A percentile compares a stretch with the other conserved stretches of the same genome.
Evolutionary conservation across 2,888 invertebrate genomes (phyloP).

Genomic region (Macroteleia sp.): DNA sequence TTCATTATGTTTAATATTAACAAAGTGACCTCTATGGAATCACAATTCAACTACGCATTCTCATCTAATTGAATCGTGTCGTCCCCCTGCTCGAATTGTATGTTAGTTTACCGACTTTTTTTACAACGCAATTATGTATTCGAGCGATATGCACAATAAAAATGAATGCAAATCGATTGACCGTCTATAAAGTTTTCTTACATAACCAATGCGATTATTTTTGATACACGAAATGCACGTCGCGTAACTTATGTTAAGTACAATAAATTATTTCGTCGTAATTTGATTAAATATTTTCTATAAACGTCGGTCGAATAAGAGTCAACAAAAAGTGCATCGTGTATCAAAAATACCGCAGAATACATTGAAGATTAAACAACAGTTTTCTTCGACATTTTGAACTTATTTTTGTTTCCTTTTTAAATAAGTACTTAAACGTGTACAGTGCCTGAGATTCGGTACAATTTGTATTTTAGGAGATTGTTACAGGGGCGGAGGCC

Average conservation of each 20-base stretch:
- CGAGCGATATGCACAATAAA: conserved; percentile 34
- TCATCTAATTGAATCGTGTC: no score
- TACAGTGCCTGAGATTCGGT: conserved; percentile 37
- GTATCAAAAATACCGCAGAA: conserved; percentile 17
- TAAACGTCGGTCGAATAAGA: conserved; percentile 53
- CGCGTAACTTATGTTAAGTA: conserved; percentile 12
- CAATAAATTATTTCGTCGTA: conserved; percentile 66
- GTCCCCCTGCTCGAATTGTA: conserved; percentile 12
- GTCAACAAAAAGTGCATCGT: conserved; percentile 1
- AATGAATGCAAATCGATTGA: no score
- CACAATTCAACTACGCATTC: no score
- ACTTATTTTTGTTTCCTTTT: conserved; percentile 6
- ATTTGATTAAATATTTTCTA: no score
- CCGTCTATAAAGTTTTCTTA: no score
- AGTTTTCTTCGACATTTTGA: not conserved
- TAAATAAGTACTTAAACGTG: conserved; percentile 8
- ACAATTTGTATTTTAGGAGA: conserved; percentile 4
- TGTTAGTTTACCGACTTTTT: not conserved
- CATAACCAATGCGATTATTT: conserved; percentile 15
- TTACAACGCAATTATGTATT: conserved; percentile 13
- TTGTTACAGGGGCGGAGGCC: conserved; percentile 94
- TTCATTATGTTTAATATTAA: no score
- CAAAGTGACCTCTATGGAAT: no score
- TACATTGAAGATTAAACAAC: not conserved
- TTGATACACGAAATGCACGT: conserved; percentile 7